Base-by-base conservation (phyloP, 1,140 invertebrate genomes). In the Whitmania pigra region DNA sequence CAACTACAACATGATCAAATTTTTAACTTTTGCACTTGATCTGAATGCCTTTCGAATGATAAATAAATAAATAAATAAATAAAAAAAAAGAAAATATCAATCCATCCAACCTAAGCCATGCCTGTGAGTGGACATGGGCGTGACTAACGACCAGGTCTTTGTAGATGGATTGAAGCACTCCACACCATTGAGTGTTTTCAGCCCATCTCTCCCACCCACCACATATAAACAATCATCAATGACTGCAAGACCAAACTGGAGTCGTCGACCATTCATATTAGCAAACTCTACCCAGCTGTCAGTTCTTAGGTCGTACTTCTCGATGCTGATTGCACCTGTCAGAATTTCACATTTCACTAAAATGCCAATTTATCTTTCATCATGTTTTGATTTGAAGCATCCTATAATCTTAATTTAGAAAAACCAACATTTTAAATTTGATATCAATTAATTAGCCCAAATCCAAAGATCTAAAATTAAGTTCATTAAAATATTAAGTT, bases 231-330 rank as follows among this genome's bases (percentile, higher is more conserved):
- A 91, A 69, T 89, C 89, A 74, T 90, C 89, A 66, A 94, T 86
- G 11, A 94, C 86, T 55, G 90, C 91, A 11, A 92, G 90, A 6
- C 92, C 92, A 83, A 94, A 94, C 81, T 95, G 92, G 31, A 94
- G 82, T 31, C 79, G 74, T 54, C 89, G 85, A 0, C 89, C 88
- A 74, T 87, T 90, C 89, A 94, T 91, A 74, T 88, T 86, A 78
- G 88, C 88, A 77, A 89, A 82, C 84, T 77, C 86, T 27, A 85
- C 87, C 93, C 93, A 96, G 15, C 85, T 85, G 78, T 95, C 89
- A 22, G 88, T 87, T 36, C 92, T 85, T 0, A 91, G 87, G 77
- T 92, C 90, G 83, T 93, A 95, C 79, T 88, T 88, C 80, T 95
- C 92, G 79, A 95, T 93, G 74, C 88, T 90, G 31, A 89, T 91